Percentiles rank a stretch among this genome's conserved stretches.
phyloP scores from a whole-genome alignment of 2,797 vertebrate species.

The Mormyrus proboscirostris region DNA sequence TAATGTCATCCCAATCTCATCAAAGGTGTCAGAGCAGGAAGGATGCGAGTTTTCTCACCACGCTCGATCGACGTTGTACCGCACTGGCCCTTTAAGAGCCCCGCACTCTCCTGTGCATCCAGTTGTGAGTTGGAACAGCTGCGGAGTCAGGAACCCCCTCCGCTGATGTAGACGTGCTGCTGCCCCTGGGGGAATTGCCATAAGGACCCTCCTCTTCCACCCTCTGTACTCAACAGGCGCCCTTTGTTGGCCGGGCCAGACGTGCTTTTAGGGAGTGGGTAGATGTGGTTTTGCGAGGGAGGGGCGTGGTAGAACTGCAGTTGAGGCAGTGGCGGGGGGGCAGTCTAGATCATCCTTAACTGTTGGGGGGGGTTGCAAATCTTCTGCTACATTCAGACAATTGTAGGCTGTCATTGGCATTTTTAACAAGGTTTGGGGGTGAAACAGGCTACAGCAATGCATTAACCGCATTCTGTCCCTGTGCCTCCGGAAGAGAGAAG shows the following conservation, averaged over 20 bases:
- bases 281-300: slow-evolving; percentile 40
- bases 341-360: neutral
- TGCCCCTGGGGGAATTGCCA: slow-evolving; percentile 30
- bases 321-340: slow-evolving; percentile 44
- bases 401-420: slow-evolving; percentile 6
- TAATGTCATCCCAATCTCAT: slow-evolving; percentile 25
- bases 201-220: slow-evolving; percentile 25
- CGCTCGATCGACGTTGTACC: neutral
- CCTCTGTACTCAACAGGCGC: slow-evolving; percentile 34
- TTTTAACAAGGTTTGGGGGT: slow-evolving; percentile 19
- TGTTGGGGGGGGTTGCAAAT: slow-evolving; percentile 25
- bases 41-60: neutral
- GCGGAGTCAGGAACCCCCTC: slow-evolving; percentile 11
- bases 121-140: slow-evolving; percentile 17
- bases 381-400: slow-evolving; percentile 27
- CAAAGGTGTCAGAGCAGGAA: neutral
- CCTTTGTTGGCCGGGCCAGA: slow-evolving; percentile 50
- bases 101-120: neutral
- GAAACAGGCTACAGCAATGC: slow-evolving; percentile 1
- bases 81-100: neutral
- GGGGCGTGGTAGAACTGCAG: slow-evolving; percentile 37
- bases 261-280: slow-evolving; percentile 33
- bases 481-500: neutral
- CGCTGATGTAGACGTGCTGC: slow-evolving; percentile 24
- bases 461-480: slow-evolving; percentile 34